Conservation (phyloP, 2,797 vertebrate species). For the Pangasius macronema region DNA sequence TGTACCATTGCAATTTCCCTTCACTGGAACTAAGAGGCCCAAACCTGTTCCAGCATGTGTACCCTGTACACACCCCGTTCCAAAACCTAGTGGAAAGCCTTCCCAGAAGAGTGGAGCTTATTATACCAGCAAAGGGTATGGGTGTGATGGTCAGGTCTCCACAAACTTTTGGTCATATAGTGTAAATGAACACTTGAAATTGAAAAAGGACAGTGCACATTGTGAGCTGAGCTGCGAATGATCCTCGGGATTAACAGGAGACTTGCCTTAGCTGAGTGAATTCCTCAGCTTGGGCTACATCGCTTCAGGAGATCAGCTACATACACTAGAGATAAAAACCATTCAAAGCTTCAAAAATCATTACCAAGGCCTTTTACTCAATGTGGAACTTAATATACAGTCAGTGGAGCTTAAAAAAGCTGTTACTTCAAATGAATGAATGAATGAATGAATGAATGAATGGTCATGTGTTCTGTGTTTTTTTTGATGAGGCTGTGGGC, state of each 20-base stretch:
- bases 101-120: too few species aligned
- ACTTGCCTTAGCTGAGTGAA: neutral
- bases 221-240: neutral
- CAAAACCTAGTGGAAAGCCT: too few species aligned
- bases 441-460: neutral
- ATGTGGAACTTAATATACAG: neutral
- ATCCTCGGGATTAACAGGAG: neutral
- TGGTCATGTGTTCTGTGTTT: neutral
- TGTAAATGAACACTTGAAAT: too few species aligned
- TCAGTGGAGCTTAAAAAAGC: neutral
- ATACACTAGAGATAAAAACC: neutral
- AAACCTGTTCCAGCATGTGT: neutral
- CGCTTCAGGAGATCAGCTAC: neutral
- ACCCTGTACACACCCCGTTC: too few species aligned
- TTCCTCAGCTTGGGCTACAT: neutral
- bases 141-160: too few species aligned
- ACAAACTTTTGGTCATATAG: neutral
- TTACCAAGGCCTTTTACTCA: neutral
- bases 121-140: too few species aligned
- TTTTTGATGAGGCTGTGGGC: neutral
- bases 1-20: neutral
- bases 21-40: neutral
- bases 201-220: neutral
- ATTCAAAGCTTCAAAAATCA: neutral
- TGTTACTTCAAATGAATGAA: neutral